phyloP scores from a whole-genome alignment of 2,113 vertebrate genomes.

The Platysteira castanea region DNA sequence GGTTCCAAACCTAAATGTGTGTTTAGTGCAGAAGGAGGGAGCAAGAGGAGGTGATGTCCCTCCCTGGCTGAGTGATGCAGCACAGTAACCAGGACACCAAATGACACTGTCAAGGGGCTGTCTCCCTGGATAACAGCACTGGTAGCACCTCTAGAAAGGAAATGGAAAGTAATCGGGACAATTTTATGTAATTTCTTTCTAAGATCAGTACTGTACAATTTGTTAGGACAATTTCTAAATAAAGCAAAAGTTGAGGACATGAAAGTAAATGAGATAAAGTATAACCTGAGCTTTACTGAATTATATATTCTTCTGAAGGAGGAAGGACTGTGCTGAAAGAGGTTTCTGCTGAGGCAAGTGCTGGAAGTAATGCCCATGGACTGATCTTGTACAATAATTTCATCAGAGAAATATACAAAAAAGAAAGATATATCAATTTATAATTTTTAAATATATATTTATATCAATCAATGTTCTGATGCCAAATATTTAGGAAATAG shows the following conservation, averaged over 20 bases:
- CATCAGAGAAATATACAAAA: background rate
- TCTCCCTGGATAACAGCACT: background rate
- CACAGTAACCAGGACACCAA: background rate
- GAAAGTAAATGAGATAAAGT: background rate
- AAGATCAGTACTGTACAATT: background rate
- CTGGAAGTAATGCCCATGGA: background rate
- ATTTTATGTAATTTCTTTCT: background rate
- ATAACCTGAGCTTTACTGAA: background rate
- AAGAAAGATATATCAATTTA: background rate
- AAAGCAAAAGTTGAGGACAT: background rate
- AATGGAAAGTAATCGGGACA: background rate
- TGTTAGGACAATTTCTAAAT: background rate
- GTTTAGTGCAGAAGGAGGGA: background rate
- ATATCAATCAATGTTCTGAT: background rate
- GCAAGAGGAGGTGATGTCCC: background rate
- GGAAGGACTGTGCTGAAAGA: background rate
- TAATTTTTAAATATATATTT: background rate
- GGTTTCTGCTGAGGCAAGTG: background rate
- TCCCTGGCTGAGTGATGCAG: accelerated
- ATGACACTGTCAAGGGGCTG: background rate
- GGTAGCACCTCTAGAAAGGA: background rate
- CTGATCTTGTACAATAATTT: background rate
- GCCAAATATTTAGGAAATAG: background rate
- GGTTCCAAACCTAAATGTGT: background rate
- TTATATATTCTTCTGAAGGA: background rate